Evolutionary conservation across 2,888 invertebrate genomes (phyloP), one percentile per base, ranked within the genome.

Genomic region (Stenodema calcarata): DNA sequence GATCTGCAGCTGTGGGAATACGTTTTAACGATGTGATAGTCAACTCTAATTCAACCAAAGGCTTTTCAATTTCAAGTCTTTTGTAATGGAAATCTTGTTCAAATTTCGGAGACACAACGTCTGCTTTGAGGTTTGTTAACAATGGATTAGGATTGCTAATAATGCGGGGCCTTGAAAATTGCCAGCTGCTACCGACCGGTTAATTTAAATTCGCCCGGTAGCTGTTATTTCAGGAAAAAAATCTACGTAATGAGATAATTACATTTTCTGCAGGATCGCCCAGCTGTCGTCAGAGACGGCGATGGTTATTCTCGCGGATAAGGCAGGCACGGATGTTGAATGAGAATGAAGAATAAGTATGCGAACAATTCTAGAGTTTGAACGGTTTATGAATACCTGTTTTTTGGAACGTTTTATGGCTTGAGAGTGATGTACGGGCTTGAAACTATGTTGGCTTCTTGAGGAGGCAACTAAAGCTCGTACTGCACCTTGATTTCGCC

Each of bases 91-190:
- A 73, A 73, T 73, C 73, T 9, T 7, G 23, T n/a, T 62, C 23
- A 62, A 62, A 78, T 78, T 78, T 44, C 16, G 78, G 78, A 78
- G 78, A 44, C 78, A 44, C 18, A 78, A 44, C 44, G 78, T 78
- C 78, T 78, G 78, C 35, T 41, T 23, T 78, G 47, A 27, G 42
- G 35, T 44, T 42, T n/a, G 78, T 44, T 44, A 41, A 27, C 44
- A 27, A 27, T 44, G 41, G 44, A 78, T 78, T 78, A 78, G 44
- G 78, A 44, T 41, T 78, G 78, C 78, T 44, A 78, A 78, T 78
- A 41, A 41, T 27, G 44, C n/a, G 27, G 44, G 23, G 27, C 78
- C 78, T 42, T 78, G 78, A 44, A 44, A 78, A 78, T 78, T 78
- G 27, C 78, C 78, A 35, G 73, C 7, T 30, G 73, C 73, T 28